Base-by-base conservation (phyloP, 2,888 invertebrate genomes). In the Drosophila incognita region DNA sequence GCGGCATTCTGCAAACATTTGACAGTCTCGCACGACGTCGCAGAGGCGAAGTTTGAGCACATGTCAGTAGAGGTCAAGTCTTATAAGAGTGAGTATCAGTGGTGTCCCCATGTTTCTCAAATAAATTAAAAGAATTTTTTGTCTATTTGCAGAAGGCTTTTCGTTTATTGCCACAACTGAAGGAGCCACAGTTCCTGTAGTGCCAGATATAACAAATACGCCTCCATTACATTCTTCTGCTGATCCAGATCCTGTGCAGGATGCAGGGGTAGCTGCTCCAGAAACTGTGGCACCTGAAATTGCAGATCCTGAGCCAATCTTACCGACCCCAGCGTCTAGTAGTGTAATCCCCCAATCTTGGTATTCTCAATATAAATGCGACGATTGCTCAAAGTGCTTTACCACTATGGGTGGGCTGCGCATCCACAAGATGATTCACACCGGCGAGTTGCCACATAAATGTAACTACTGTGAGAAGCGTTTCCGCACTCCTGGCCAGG, bases 401-500 rank as follows among this genome's bases (percentile, higher is more conserved):
- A 90, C 82, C 36, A 91, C 92, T 1, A 66, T 75, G 7, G 90
- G 92, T 40, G 92, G 88, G 0, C 60, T 92, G 11, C 90, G 87
- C 65, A 86, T 90, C 27, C 92, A 92, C 56, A 88, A 87, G 69
- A 77, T 90, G 27, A 91, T 92, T 65, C 92, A 92, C 58, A 92
- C 92, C 0, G 92, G 92, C 0, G 92, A 83, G 40, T 52, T 92
- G 79, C 92, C 92, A 4, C 83, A 91, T 57, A 81, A 91, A 71
- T 92, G 92, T 52, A 72, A 69, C 18, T 92, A 76, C 76, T 92
- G 92, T 61, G 91, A 92, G 8, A 92, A 92, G 66, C 89, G 90
- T 8, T 92, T 92, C 57, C 90, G 92, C 0, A 92, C 92, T 1
- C 87, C 90, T 29, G 92, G 92, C 4, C 92, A 92, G 57, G 89